Evolutionary conservation across 1,140 invertebrate genomes (phyloP), one percentile per base, ranked within the genome.

Genomic region (Drosophila parvula): DNA sequence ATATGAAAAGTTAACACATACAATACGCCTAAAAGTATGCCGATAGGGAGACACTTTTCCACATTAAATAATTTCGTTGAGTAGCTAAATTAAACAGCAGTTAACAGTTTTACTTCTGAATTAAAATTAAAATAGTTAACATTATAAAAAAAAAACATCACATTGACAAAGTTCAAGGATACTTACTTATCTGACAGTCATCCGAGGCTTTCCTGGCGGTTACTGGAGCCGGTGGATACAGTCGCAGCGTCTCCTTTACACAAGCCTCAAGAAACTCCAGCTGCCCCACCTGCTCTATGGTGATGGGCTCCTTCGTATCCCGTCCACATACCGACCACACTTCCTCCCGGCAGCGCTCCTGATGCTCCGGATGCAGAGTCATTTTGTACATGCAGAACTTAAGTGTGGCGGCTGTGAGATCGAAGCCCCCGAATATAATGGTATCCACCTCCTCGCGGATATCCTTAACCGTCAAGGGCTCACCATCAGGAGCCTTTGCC

Each of bases 161-260:
- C 22, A 22, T 22, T 22, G 22, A 22, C 3, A 22, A 22, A 22
- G 30, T 30, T 30, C 30, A 30, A 8, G 32, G 32, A 43, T 45
- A 56, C 82, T 82, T 40, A 89, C 84, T 89, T 0, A 89, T 89
- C 45, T 57, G 65, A n/a, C 74, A 89, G 34, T 89, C 70, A 16
- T 74, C 70, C 2, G 65, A 84, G 43, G 84, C 84, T 0, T 64
- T 64, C 14, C 96, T 94, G 10, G 94, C 95, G 64, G 96, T 95
- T 10, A 96, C 83, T 0, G 96, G 96, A 32, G 97, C 97, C 61
- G 96, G 96, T 68, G 97, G 97, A 84, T 95, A 97, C 92, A 97
- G 92, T 22, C 96, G 94, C 4, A 97, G 93, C 0, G 96, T 94
- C 82, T 94, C 94, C 84, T 94, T 96, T 0, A 95, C 91, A 11